Percentiles rank a stretch among this genome's conserved stretches.
These are phyloP conservation scores for Geophilus truncorum DNA, from an alignment of 2,888 invertebrate genomes.

Conservation along the genomic window DNA sequence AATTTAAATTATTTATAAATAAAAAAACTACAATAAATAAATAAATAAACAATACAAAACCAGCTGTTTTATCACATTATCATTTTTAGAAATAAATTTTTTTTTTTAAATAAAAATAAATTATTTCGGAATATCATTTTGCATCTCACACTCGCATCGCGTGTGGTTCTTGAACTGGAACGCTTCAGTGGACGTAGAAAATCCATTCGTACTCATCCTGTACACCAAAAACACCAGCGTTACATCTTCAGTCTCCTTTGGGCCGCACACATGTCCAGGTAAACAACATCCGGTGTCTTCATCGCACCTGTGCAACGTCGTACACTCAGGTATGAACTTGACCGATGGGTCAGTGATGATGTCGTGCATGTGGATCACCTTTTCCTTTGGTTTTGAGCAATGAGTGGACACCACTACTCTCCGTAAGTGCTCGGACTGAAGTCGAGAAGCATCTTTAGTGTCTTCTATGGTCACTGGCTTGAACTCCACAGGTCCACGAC, in stretches of 20 bases:
- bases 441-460: not conserved
- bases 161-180: conserved; percentile 28
- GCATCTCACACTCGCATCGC: not conserved
- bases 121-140: conserved; percentile 2
- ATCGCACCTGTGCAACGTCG: conserved; percentile 76
- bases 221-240: not conserved
- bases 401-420: not conserved
- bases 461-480: not conserved
- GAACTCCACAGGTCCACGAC: no score
- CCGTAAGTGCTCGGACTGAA: not conserved
- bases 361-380: conserved; percentile 65
- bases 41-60: not conserved
- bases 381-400: conserved; percentile 46
- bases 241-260: not conserved
- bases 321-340: conserved; percentile 76
- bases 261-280: conserved; percentile 47
- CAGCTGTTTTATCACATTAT: not conserved
- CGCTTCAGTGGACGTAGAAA: not conserved
- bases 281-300: conserved; percentile 83
- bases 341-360: conserved; percentile 65
- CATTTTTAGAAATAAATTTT: no score
- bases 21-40: no score
- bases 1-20: not conserved
- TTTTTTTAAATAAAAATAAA: no score
- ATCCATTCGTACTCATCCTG: not conserved